Percentiles rank a stretch among this genome's conserved stretches.
phyloP scores from a whole-genome alignment of 2,888 invertebrate species.

The Stenchaetothrips biformis region DNA sequence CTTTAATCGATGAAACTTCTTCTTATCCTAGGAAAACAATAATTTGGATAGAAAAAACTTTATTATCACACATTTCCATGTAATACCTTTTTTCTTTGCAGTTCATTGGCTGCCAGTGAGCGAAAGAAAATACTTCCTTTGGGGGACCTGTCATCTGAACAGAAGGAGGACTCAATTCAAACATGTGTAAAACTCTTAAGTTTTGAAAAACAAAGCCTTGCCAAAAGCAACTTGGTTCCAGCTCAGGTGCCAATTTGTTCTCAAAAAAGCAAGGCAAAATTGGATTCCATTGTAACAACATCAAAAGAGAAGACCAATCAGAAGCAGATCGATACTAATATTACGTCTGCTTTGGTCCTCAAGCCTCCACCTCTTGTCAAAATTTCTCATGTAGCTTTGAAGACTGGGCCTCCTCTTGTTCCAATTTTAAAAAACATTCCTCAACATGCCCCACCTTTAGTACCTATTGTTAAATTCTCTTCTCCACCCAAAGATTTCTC shows the following conservation, averaged over 20 bases:
- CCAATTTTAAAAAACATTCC: too few relatives aligned
- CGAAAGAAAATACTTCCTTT: background rate
- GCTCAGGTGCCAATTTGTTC: too few relatives aligned
- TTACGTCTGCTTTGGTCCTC: background rate
- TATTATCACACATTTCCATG: background rate
- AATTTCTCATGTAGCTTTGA: too few relatives aligned
- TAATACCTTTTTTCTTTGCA: constrained; percentile 10
- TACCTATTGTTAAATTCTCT: too few relatives aligned
- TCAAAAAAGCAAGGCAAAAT: background rate
- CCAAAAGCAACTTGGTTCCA: background rate
- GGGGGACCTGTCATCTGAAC: background rate
- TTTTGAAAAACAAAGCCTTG: background rate
- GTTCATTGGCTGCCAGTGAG: constrained; percentile 6
- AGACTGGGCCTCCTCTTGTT: too few relatives aligned
- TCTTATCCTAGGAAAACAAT: too few relatives aligned
- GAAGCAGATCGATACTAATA: background rate
- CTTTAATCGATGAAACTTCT: background rate
- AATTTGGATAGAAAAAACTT: background rate
- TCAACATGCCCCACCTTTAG: too few relatives aligned
- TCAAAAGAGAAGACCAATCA: background rate
- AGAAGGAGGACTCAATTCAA: background rate
- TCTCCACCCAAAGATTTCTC: too few relatives aligned
- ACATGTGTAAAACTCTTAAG: too few relatives aligned
- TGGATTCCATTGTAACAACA: background rate
- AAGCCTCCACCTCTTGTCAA: background rate